A percentile compares a stretch with the other conserved stretches of the same genome.
Conservation (phyloP, 2,797 vertebrate species). For the Anableps anableps region DNA sequence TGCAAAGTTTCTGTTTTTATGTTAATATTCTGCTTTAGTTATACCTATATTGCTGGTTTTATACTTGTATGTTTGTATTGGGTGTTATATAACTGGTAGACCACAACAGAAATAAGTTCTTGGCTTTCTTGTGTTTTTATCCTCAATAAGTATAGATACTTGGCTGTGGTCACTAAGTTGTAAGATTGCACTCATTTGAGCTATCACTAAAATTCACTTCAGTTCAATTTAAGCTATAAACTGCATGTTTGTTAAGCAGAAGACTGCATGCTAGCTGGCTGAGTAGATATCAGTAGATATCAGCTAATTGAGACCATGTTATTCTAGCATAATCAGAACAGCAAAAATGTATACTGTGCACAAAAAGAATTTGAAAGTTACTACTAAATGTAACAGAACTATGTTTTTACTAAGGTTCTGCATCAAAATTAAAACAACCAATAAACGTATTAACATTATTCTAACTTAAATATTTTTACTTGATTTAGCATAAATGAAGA, state of each 20-base stretch:
- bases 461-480: neutral
- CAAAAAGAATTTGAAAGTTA: no score
- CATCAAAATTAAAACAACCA: no score
- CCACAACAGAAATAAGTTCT: no score
- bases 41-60: no score
- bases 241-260: neutral
- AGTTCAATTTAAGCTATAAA: neutral
- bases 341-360: neutral
- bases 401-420: no score
- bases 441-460: neutral
- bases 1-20: no score
- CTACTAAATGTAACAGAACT: no score
- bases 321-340: neutral
- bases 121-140: no score
- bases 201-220: neutral
- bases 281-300: neutral
- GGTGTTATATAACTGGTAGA: no score
- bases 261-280: neutral
- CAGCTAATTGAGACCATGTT: neutral
- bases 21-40: no score
- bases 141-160: neutral
- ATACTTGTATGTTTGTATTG: no score
- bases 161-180: neutral
- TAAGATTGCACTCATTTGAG: neutral
- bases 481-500: neutral